A percentile compares a stretch with the other conserved stretches of the same genome.
phyloP scores from a whole-genome alignment of 1,140 invertebrate genomes.

The Copidosoma floridanum region DNA sequence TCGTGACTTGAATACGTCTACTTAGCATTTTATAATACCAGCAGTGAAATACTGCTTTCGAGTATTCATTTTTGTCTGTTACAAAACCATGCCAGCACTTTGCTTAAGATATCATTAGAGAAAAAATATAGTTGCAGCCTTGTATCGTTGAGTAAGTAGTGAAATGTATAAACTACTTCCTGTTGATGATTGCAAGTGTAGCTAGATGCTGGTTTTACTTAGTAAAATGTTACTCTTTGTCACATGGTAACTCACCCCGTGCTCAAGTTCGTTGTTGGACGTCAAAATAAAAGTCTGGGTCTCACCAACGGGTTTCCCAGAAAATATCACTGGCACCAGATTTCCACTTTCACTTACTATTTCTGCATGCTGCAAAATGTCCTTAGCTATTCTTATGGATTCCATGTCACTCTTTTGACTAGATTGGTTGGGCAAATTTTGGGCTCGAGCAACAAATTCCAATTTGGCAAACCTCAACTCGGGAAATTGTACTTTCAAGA shows the following conservation, averaged over 20 bases:
- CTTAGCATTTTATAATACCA: not conserved
- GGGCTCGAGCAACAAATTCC: slow-evolving; percentile 59
- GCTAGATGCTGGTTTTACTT: slow-evolving; percentile 32
- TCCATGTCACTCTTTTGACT: not conserved
- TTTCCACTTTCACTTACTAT: slow-evolving; percentile 28
- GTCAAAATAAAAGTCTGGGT: slow-evolving; percentile 40
- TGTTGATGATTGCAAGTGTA: not conserved
- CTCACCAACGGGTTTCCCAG: slow-evolving; percentile 30
- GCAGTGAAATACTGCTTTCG: no score
- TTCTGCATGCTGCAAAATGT: slow-evolving; percentile 1
- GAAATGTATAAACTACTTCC: no score
- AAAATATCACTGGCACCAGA: slow-evolving; percentile 41
- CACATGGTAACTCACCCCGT: slow-evolving; percentile 39
- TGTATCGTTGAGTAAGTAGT: no score
- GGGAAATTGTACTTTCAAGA: slow-evolving; percentile 79
- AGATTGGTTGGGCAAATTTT: slow-evolving; percentile 52
- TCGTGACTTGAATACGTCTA: not conserved
- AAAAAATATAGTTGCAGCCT: no score
- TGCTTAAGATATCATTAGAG: no score
- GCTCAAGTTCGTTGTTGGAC: slow-evolving; percentile 36
- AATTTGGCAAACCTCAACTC: slow-evolving; percentile 73
- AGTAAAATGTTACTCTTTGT: slow-evolving; percentile 36
- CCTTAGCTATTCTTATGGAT: no score
- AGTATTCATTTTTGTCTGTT: no score
- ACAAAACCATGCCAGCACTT: no score